These are phyloP conservation scores for Hephaestus fuliginosus DNA, from an alignment of 2,797 vertebrate genomes.

Conservation along the genomic window DNA sequence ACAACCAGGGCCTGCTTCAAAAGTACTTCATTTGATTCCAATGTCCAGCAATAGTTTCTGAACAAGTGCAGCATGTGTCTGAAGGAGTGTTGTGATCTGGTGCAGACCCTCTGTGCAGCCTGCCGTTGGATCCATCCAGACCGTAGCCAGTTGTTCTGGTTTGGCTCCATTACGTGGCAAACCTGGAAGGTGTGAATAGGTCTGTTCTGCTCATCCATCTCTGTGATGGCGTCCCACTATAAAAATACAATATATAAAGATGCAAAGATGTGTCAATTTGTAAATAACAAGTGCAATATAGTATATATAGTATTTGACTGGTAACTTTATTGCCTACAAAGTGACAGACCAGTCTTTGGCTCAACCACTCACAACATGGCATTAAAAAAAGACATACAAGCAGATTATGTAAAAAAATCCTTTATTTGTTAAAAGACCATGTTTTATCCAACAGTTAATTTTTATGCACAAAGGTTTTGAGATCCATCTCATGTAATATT, in stretches of 20 bases:
- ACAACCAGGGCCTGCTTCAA: conserved; percentile 12
- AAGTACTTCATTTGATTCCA: conserved; percentile 15
- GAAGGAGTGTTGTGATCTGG: conserved; percentile 13
- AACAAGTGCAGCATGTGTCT: conserved; percentile 8
- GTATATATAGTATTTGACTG: background rate
- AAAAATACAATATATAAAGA: conserved; percentile 1
- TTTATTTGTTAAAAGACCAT: too few species aligned
- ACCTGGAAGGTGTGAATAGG: conserved; percentile 99
- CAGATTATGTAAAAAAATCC: background rate
- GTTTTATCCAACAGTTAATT: too few species aligned
- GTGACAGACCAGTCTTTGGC: background rate
- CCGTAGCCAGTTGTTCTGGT: conserved; percentile 99
- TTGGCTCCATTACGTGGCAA: conserved; percentile 98
- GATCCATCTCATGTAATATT: background rate
- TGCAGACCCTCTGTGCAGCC: conserved; percentile 91
- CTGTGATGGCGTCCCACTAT: conserved; percentile 98
- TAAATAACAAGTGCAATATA: background rate
- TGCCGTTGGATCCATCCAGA: conserved; percentile 97
- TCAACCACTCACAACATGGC: background rate
- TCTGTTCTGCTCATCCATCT: conserved; percentile 97
- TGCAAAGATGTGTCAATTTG: background rate
- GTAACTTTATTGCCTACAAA: background rate
- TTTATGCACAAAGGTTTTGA: background rate
- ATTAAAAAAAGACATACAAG: background rate
- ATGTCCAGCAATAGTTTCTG: background rate